phyloP scores from a whole-genome alignment of 2,113 vertebrate genomes.

The Hiodon alosoides region DNA sequence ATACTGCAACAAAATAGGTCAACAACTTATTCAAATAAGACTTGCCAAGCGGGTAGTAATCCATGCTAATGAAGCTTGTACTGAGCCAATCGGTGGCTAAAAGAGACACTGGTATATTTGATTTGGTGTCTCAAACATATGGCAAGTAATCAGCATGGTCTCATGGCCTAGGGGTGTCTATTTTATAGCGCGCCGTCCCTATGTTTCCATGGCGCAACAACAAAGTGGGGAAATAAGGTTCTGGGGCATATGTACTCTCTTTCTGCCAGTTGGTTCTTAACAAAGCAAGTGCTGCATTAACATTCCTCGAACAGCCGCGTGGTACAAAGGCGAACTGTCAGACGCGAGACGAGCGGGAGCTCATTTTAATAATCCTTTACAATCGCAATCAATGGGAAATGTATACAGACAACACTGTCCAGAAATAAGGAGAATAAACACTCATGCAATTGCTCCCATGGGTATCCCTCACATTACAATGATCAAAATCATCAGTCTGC shows the following conservation, averaged over 20 bases:
- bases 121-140: constrained; percentile 23
- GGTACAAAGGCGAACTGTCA: neutral
- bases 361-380: neutral
- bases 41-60: constrained; percentile 8
- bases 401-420: neutral
- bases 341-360: neutral
- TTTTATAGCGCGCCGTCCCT: constrained; percentile 12
- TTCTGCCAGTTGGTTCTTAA: constrained; percentile 15
- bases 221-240: constrained; percentile 20
- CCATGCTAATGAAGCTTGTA: constrained; percentile 5
- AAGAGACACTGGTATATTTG: constrained; percentile 21
- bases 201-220: constrained; percentile 16
- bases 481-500: neutral
- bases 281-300: constrained; percentile 17
- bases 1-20: constrained; percentile 18
- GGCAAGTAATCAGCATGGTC: constrained; percentile 17
- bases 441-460: neutral
- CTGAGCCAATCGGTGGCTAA: constrained; percentile 1
- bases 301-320: neutral
- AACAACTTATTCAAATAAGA: constrained; percentile 8
- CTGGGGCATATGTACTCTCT: constrained; percentile 14
- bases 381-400: neutral
- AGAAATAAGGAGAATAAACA: neutral
- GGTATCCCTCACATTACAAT: neutral
- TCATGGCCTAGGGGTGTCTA: constrained; percentile 20